phyloP scores from a whole-genome alignment of 2,888 invertebrate species.

The Pardosa pseudoannulata region DNA sequence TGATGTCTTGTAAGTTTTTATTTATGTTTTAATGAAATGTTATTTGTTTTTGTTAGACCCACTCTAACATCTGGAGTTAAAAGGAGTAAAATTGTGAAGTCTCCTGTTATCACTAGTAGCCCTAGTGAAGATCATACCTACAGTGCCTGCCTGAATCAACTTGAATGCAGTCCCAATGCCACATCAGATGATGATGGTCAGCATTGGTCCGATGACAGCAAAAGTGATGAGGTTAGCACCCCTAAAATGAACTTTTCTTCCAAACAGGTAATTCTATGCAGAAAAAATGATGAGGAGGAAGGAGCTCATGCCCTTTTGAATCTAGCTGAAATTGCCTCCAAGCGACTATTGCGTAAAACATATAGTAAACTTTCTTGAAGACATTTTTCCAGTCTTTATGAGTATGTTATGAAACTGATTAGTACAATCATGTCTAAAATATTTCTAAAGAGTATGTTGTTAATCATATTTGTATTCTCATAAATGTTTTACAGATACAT shows the following conservation, averaged over 20 bases:
- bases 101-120: constrained; percentile 86
- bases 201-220: constrained; percentile 23
- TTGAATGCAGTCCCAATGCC: constrained; percentile 29
- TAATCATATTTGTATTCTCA: neutral
- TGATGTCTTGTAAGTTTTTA: no score
- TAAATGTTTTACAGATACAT: neutral
- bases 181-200: constrained; percentile 12
- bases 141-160: constrained; percentile 79
- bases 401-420: neutral
- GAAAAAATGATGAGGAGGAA: constrained; percentile 52
- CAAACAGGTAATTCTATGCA: neutral
- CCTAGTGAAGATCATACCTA: constrained; percentile 96
- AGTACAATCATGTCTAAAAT: constrained; percentile 54
- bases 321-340: constrained; percentile 68
- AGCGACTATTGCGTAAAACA: constrained; percentile 34
- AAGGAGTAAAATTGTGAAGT: constrained; percentile 5
- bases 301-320: constrained; percentile 70
- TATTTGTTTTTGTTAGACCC: constrained; percentile 18
- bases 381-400: neutral
- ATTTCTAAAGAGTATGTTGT: neutral
- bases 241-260: neutral
- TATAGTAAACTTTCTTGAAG: constrained; percentile 39
- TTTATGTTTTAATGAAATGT: neutral
- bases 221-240: neutral
- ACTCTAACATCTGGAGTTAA: constrained; percentile 31